These are phyloP conservation scores for Cabera pusaria DNA, from an alignment of 2,888 invertebrate genomes.

Conservation along the genomic window DNA sequence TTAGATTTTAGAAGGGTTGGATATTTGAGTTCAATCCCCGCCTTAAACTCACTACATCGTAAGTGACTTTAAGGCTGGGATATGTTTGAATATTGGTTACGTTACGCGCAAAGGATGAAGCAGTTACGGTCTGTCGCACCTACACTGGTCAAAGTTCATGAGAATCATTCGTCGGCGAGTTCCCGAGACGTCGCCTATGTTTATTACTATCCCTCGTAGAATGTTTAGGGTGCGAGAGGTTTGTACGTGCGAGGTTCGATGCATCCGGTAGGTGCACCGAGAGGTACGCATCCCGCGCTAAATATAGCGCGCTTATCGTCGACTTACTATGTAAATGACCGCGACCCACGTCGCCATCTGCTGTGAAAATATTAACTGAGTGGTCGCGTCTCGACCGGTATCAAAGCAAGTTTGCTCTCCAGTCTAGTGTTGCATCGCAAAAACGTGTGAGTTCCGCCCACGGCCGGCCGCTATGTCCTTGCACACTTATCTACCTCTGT, in stretches of 20 bases:
- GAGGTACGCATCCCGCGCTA: slow-evolving; percentile 62
- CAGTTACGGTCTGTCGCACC: neutral
- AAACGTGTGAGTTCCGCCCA: slow-evolving; percentile 72
- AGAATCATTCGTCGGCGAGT: neutral
- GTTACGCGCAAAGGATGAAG: neutral
- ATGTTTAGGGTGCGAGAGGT: slow-evolving; percentile 18
- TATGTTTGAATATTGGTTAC: no score
- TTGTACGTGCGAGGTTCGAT: slow-evolving; percentile 29
- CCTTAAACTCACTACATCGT: no score
- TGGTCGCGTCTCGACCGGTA: slow-evolving; percentile 58
- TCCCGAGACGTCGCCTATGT: neutral
- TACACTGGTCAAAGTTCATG: slow-evolving; percentile 3
- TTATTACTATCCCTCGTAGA: neutral
- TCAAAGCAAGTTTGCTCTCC: slow-evolving; percentile 53
- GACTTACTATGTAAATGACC: slow-evolving; percentile 81
- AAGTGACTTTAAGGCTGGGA: no score
- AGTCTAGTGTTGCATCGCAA: slow-evolving; percentile 56
- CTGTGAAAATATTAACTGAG: slow-evolving; percentile 70
- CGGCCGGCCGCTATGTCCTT: slow-evolving; percentile 23
- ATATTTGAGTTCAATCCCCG: no score
- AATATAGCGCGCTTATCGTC: slow-evolving; percentile 80
- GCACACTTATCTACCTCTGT: slow-evolving; percentile 15
- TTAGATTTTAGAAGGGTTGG: no score
- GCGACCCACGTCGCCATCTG: slow-evolving; percentile 75
- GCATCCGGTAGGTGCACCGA: slow-evolving; percentile 47